phyloP scores from a whole-genome alignment of 1,140 invertebrate genomes.

The Nixonia krombeini region DNA sequence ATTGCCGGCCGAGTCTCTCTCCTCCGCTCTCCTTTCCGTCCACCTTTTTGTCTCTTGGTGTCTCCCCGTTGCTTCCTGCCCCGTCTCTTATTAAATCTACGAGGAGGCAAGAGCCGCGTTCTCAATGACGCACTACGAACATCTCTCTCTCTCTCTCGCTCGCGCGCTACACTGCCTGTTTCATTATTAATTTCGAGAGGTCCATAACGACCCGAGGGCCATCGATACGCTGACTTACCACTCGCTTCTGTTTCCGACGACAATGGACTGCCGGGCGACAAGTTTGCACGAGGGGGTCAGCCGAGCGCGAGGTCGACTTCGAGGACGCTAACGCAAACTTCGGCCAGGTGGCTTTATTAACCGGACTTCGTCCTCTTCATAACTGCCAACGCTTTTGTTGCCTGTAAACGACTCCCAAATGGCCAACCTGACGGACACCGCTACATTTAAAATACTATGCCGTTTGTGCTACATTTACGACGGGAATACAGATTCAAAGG shows the following conservation, averaged over 20 bases:
- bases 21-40: slow-evolving; percentile 18
- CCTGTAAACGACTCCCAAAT: neutral
- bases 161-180: slow-evolving; percentile 30
- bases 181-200: slow-evolving; percentile 57
- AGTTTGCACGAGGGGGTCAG: neutral
- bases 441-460: neutral
- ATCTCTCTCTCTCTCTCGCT: too few species aligned
- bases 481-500: too few species aligned
- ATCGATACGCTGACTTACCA: slow-evolving; percentile 7
- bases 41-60: slow-evolving; percentile 41
- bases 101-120: slow-evolving; percentile 29
- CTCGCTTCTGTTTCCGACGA: neutral
- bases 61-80: slow-evolving; percentile 19
- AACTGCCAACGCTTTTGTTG: neutral
- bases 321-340: too few species aligned
- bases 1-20: slow-evolving; percentile 31
- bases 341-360: too few species aligned
- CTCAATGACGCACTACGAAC: slow-evolving; percentile 29
- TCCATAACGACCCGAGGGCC: slow-evolving; percentile 33
- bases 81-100: slow-evolving; percentile 36
- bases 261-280: neutral
- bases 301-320: neutral
- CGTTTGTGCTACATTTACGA: too few species aligned
- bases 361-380: too few species aligned
- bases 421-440: too few species aligned